Evolutionary conservation across 2,797 vertebrate genomes (phyloP).

Genomic region (Cirrhinus molitorella): DNA sequence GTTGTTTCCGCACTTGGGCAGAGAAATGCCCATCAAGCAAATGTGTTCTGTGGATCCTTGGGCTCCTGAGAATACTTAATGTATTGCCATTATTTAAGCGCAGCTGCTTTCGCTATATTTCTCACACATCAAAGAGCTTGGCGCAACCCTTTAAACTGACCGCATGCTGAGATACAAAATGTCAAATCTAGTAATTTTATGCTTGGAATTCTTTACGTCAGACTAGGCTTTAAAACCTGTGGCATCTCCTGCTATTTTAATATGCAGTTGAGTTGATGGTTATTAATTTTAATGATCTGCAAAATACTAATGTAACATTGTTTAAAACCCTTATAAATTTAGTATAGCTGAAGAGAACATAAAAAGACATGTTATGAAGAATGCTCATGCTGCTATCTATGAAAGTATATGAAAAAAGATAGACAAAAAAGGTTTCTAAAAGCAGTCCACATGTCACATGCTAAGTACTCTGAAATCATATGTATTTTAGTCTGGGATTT

Average conservation of each 20-base stretch:
- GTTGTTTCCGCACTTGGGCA: constrained; percentile 70
- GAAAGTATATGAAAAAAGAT: background rate
- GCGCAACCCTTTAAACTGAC: constrained; percentile 15
- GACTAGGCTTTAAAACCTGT: background rate
- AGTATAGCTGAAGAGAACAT: background rate
- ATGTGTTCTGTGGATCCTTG: constrained; percentile 70
- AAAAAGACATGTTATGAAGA: background rate
- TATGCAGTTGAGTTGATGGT: background rate
- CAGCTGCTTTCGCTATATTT: constrained; percentile 45
- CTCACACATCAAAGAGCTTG: constrained; percentile 46
- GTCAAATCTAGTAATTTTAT: background rate
- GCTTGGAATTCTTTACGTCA: background rate
- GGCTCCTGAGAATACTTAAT: constrained; percentile 59
- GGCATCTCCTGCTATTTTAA: background rate
- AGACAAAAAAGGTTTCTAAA: background rate
- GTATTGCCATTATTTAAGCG: constrained; percentile 38
- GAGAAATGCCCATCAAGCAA: constrained; percentile 63
- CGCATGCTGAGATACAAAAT: constrained; percentile 10
- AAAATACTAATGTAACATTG: background rate
- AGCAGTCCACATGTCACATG: background rate
- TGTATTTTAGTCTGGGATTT: background rate
- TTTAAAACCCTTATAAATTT: background rate
- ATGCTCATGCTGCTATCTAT: background rate
- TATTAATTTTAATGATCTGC: background rate
- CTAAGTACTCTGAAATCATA: background rate